Conservation (phyloP, 2,797 vertebrate genomes). For the Sarcophilus harrisii region DNA sequence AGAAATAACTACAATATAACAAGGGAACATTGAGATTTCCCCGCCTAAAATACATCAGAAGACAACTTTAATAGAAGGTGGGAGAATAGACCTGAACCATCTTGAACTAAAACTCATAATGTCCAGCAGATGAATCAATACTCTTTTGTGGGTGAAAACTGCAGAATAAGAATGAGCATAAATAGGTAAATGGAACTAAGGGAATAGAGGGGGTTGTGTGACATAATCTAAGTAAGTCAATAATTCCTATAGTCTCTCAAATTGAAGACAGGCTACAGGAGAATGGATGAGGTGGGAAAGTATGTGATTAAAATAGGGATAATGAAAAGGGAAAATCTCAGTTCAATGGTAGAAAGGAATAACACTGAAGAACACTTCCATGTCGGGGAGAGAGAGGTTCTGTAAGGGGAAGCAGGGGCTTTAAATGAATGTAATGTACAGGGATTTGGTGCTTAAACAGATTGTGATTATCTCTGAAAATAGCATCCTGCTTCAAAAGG, state of each 20-base stretch:
- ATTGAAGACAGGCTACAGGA: too few relatives aligned
- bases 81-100: background rate
- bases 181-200: background rate
- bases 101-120: background rate
- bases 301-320: too few relatives aligned
- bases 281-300: too few relatives aligned
- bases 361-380: too few relatives aligned
- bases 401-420: background rate
- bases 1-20: background rate
- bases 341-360: too few relatives aligned
- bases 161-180: too few relatives aligned
- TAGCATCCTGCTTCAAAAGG: background rate
- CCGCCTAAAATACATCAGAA: background rate
- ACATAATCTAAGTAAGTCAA: background rate
- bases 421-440: background rate
- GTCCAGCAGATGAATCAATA: too few relatives aligned
- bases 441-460: background rate
- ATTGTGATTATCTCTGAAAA: background rate
- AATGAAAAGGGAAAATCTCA: too few relatives aligned
- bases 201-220: background rate
- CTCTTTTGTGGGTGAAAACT: background rate
- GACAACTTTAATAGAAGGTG: background rate
- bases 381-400: too few relatives aligned
- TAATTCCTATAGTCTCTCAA: background rate
- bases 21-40: background rate